phyloP scores from a whole-genome alignment of 2,113 vertebrate genomes.

The Catagonus wagneri region DNA sequence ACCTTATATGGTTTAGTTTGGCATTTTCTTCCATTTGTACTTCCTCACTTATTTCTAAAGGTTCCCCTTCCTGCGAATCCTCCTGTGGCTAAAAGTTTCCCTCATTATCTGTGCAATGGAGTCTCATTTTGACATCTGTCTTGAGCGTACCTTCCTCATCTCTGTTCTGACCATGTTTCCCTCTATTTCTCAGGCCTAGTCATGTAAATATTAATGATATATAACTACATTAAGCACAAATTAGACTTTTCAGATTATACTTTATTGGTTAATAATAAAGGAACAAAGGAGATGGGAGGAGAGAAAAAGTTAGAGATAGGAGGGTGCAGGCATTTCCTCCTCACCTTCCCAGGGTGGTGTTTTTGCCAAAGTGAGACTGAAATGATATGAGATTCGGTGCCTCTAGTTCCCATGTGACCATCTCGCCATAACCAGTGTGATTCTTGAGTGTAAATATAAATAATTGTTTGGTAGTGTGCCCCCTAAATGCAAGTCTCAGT shows the following conservation, averaged over 20 bases:
- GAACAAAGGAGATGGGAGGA: neutral
- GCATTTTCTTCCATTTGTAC: neutral
- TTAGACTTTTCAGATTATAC: neutral
- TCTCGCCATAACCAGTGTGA: neutral
- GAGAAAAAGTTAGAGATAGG: neutral
- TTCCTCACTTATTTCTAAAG: neutral
- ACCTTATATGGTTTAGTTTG: neutral
- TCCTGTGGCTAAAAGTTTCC: neutral
- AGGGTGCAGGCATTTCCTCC: fast-evolving
- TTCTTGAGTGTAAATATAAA: neutral
- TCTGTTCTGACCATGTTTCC: neutral
- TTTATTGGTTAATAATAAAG: neutral
- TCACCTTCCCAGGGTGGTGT: too few species aligned
- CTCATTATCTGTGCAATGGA: neutral
- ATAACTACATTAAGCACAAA: neutral
- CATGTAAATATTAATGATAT: neutral
- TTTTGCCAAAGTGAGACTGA: neutral
- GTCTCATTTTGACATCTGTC: neutral
- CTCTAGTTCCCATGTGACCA: neutral
- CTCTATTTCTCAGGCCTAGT: neutral
- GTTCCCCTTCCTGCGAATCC: neutral
- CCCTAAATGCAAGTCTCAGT: neutral
- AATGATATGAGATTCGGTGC: neutral
- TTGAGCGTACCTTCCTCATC: neutral
- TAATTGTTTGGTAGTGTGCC: neutral